Base-by-base conservation (phyloP, 2,888 invertebrate species). In the Oxytorus armatus region DNA sequence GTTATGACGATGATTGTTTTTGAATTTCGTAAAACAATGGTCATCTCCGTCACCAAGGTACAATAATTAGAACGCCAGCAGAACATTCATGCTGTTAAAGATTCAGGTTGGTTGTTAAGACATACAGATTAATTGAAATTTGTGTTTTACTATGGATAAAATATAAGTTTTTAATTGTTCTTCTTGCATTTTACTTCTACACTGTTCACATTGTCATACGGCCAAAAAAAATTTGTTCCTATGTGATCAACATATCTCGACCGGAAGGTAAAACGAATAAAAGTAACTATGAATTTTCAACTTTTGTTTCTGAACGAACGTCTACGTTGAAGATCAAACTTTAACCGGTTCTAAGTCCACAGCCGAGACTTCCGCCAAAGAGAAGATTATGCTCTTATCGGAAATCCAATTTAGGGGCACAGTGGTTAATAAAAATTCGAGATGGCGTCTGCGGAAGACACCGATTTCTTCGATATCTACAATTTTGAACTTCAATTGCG, bases 341-440 rank as follows among this genome's bases (percentile, higher is more conserved):
- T 93, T 98, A 82, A 98, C n/a, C 98, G 33, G 94, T 99, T 21
- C 93, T 99, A 42, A 97, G 98, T 0, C 99, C 99, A 0, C 98
- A 98, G 90, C 98, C 98, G 3, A 95, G 97, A 49, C 99, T 98
- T 0, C 92, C 99, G 55, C 98, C 98, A 23, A 96, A 97, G 92
- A 96, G 96, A 3, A n/a, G n/a, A 94, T 98, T 61, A 93, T 99
- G 39, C 92, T 99, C 53, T 93, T 98, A 25, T 98, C 98, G 0
- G 98, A 99, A 84, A 93, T 98, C 82, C 98, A 98, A 90, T 99
- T 98, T 92, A 97, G 98, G 97, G 99, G 99, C 92, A 96, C 23
- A 53, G n/a, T 69, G 10, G 42, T 25, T 69, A 57, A 16, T 42
- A 69, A 42, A 55, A 53, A 18, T 33, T 16, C 21, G 49, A 68